Evolutionary conservation across 2,113 vertebrate species (phyloP).

Genomic region (Hymenochirus boettgeri): DNA sequence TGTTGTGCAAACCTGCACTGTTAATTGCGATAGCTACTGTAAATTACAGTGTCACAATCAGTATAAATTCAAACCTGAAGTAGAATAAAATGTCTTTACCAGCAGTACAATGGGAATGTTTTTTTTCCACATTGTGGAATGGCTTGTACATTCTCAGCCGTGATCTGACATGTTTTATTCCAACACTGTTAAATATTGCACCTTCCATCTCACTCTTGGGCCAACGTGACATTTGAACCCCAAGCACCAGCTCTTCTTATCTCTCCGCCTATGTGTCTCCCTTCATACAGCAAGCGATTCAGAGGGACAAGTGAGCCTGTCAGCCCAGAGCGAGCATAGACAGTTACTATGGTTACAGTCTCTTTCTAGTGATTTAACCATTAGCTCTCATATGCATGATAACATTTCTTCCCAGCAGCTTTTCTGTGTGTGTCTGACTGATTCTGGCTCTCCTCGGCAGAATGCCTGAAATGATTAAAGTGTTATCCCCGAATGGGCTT

Average conservation of each 20-base stretch:
- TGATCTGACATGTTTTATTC: neutral
- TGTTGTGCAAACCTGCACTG: too few species aligned
- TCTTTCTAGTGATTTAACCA: constrained; percentile 26
- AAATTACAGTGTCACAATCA: too few species aligned
- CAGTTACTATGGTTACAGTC: constrained; percentile 37
- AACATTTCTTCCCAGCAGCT: constrained; percentile 27
- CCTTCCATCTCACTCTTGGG: neutral
- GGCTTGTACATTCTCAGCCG: neutral
- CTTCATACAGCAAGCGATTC: constrained; percentile 21
- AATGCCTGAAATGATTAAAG: constrained; percentile 31
- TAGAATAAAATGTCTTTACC: too few species aligned
- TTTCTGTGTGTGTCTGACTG: constrained; percentile 19
- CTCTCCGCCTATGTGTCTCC: constrained; percentile 10
- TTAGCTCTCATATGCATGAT: constrained; percentile 36
- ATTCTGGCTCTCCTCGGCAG: constrained; percentile 3
- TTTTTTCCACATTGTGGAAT: too few species aligned
- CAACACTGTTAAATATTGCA: neutral
- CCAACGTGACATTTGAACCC: constrained; percentile 18
- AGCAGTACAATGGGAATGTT: too few species aligned
- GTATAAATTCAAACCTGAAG: too few species aligned
- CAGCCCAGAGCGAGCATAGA: constrained; percentile 13
- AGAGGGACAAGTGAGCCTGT: constrained; percentile 22
- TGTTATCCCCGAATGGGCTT: constrained; percentile 14
- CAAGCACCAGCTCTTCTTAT: neutral
- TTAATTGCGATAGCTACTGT: too few species aligned